Conservation (phyloP, 2,888 invertebrate species). For the Alloscopus bannaensis region DNA sequence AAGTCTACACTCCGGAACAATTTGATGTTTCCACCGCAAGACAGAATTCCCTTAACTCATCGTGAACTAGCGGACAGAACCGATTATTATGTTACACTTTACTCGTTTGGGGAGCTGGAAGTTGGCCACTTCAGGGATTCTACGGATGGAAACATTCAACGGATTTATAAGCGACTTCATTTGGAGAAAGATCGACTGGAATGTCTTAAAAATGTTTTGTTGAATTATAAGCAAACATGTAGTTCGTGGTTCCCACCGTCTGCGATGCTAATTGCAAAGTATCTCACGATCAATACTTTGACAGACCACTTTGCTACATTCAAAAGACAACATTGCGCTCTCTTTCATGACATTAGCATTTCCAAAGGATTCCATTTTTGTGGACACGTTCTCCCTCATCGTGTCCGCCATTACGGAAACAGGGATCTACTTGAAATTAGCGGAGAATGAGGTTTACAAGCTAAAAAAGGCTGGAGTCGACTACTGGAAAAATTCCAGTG, state of each 20-base stretch:
- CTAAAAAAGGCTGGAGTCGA: conserved; percentile 36
- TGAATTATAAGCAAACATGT: conserved; percentile 50
- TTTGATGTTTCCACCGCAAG: conserved; percentile 51
- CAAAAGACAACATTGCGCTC: conserved; percentile 47
- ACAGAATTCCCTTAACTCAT: conserved; percentile 41
- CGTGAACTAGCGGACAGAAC: conserved; percentile 22
- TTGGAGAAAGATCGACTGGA: conserved; percentile 4
- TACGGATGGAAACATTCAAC: conserved; percentile 31
- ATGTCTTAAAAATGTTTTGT: conserved; percentile 28
- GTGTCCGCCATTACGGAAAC: conserved; percentile 35
- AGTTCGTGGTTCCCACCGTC: conserved; percentile 51
- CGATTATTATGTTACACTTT: conserved; percentile 36
- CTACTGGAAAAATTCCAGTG: conserved; percentile 12
- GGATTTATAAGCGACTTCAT: conserved; percentile 31
- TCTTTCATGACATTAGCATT: conserved; percentile 63
- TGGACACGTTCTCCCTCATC: conserved; percentile 54
- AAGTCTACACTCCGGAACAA: conserved; percentile 46
- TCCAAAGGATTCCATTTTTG: conserved; percentile 58
- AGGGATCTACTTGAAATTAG: conserved; percentile 55
- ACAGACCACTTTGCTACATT: conserved; percentile 39
- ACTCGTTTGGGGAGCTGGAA: conserved; percentile 43
- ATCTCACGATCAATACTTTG: conserved; percentile 45
- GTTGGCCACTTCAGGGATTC: conserved; percentile 37
- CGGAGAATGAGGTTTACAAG: conserved; percentile 32
- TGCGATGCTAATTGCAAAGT: conserved; percentile 38